phyloP scores from a whole-genome alignment of 2,113 vertebrate species.

The Lagopus muta region DNA sequence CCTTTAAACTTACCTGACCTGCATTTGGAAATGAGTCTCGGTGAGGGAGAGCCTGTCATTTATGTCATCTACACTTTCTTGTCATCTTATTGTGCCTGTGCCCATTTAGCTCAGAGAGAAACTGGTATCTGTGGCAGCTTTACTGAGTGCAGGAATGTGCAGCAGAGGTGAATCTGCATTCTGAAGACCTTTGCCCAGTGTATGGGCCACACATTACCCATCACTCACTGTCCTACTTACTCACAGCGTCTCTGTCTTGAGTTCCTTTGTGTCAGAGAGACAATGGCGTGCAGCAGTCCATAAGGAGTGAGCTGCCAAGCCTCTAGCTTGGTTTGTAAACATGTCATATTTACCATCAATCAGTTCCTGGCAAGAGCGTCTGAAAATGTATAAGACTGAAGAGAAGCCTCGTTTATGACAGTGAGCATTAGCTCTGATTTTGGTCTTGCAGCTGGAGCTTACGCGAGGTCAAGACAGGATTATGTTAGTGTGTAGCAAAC shows the following conservation, averaged over 20 bases:
- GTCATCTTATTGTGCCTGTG: neutral
- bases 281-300: neutral
- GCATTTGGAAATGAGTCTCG: neutral
- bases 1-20: constrained; percentile 11
- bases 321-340: neutral
- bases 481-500: neutral
- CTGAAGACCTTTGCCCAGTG: neutral
- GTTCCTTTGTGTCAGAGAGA: neutral
- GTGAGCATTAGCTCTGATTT: neutral
- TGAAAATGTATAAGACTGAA: neutral
- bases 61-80: neutral
- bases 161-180: neutral
- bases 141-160: neutral
- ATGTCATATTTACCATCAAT: rapidly evolving
- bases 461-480: neutral
- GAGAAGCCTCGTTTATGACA: rapidly evolving
- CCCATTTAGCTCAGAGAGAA: neutral
- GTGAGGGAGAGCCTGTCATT: neutral
- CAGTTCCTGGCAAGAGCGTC: neutral
- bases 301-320: neutral
- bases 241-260: neutral
- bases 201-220: rapidly evolving
- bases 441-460: neutral
- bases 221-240: neutral
- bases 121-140: neutral